Percentiles rank a stretch among this genome's conserved stretches.
phyloP scores from a whole-genome alignment of 2,113 vertebrate species.

The Proterorhinus semilunaris region DNA sequence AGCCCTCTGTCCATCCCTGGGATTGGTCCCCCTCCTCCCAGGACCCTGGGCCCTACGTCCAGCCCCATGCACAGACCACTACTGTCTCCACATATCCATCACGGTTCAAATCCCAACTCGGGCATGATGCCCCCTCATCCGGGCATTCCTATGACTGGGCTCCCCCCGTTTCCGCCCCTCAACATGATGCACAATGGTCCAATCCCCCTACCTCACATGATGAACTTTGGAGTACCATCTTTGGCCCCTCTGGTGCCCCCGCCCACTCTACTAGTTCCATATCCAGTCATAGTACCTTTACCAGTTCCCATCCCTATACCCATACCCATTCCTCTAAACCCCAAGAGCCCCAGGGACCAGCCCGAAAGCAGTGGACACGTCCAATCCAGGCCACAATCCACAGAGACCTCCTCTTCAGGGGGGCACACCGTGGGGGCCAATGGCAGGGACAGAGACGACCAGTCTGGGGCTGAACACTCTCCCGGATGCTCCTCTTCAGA shows the following conservation, averaged over 20 bases:
- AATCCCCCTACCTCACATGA: constrained; percentile 90
- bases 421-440: constrained; percentile 76
- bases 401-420: constrained; percentile 80
- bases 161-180: constrained; percentile 90
- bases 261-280: constrained; percentile 95
- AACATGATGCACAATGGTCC: constrained; percentile 96
- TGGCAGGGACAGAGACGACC: constrained; percentile 72
- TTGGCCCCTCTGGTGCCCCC: constrained; percentile 95
- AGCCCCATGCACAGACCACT: constrained; percentile 95
- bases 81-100: constrained; percentile 90
- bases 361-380: constrained; percentile 84
- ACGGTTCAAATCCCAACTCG: constrained; percentile 85
- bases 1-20: constrained; percentile 94
- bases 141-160: constrained; percentile 83
- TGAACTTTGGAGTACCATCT: constrained; percentile 96
- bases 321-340: constrained; percentile 90
- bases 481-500: constrained; percentile 76
- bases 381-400: constrained; percentile 80
- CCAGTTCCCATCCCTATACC: constrained; percentile 97
- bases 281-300: constrained; percentile 95
- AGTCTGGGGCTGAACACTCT: constrained; percentile 77
- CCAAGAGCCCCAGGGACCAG: constrained; percentile 86
- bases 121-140: constrained; percentile 89
- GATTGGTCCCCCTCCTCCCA: constrained; percentile 85
- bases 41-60: constrained; percentile 86